These are phyloP conservation scores for Nyctalus aviator DNA, from an alignment of 2,797 vertebrate genomes.

Conservation along the genomic window DNA sequence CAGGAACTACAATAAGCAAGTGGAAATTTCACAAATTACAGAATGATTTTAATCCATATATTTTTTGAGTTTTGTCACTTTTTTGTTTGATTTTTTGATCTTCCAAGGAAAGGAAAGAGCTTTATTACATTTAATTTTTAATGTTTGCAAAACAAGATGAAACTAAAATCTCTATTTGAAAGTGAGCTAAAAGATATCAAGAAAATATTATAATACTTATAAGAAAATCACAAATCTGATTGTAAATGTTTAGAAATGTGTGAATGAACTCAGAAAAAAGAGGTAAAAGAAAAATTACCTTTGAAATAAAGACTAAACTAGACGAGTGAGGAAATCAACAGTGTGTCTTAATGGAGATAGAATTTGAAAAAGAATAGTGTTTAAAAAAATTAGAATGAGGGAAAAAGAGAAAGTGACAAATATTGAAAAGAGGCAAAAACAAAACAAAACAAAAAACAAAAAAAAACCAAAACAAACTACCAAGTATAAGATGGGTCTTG, in stretches of 20 bases:
- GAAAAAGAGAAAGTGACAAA: background rate
- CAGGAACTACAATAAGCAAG: background rate
- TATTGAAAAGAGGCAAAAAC: background rate
- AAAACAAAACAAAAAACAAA: background rate
- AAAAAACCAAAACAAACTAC: no score
- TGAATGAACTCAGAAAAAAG: background rate
- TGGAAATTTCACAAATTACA: constrained; percentile 16
- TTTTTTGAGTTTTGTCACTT: background rate
- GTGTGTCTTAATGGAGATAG: background rate
- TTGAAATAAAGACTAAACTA: background rate
- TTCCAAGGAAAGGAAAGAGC: background rate
- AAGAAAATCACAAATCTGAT: background rate
- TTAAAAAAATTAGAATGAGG: constrained; percentile 23
- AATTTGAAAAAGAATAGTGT: background rate
- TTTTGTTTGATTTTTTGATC: background rate
- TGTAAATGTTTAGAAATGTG: background rate
- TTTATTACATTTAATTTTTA: constrained; percentile 22
- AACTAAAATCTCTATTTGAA: background rate
- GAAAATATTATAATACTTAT: background rate
- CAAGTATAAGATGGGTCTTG: background rate
- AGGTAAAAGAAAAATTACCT: background rate
- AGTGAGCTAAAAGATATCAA: background rate
- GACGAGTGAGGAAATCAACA: background rate
- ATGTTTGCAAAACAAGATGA: background rate
- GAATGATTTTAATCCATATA: background rate